Base-by-base conservation (phyloP, 2,113 vertebrate species). In the Festucalex cinctus region DNA sequence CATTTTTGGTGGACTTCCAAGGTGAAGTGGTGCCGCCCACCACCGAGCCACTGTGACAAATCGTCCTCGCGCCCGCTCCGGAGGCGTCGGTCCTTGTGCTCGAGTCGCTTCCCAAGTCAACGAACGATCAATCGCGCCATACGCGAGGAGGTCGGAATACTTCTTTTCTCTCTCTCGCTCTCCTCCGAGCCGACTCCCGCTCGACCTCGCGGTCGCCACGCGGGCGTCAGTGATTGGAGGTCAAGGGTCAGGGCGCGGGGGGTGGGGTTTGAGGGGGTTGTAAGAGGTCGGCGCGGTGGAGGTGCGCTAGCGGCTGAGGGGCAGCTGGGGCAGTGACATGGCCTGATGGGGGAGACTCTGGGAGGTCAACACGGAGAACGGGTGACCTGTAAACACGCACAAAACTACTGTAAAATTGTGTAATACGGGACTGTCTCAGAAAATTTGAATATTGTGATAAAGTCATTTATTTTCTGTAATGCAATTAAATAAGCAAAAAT, bases 311-410 rank as follows among this genome's bases (percentile, higher is more conserved):
- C 89, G 93, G 89, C 94, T 92, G 83, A 93, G 94, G 82, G 95
- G 93, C 82, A 94, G 92, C 74, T 93, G 91, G 26, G 93, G 90
- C 61, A 92, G 79, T 16, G 92, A 91, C 94, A 88, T 70, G 88
- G 94, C 91, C 91, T 94, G 93, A 62, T 90, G 93, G 69, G 92
- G 89, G 83, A 92, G 91, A 63, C 91, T 83, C 80, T 89, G 89
- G 37, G 93, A 90, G n/a, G 88, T 96, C 90, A 98, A 88, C 91
- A 99, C 89, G 81, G 97, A 91, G 92, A 99, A 93, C 85, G 95
- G 95, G 91, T 98, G 94, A 94, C 94, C 96, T 99, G 83, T 39
- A 26, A 28, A 46, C 16, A 63, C 51, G 26, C 5, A 24, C 12
- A 26, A 39, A 20, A 22, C n/a, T n/a, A 44, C n/a, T 61, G 4